Percentiles rank a stretch among this genome's conserved stretches.
These are phyloP conservation scores for Tricholaema leucomelas DNA, from an alignment of 2,113 vertebrate species.

Conservation along the genomic window DNA sequence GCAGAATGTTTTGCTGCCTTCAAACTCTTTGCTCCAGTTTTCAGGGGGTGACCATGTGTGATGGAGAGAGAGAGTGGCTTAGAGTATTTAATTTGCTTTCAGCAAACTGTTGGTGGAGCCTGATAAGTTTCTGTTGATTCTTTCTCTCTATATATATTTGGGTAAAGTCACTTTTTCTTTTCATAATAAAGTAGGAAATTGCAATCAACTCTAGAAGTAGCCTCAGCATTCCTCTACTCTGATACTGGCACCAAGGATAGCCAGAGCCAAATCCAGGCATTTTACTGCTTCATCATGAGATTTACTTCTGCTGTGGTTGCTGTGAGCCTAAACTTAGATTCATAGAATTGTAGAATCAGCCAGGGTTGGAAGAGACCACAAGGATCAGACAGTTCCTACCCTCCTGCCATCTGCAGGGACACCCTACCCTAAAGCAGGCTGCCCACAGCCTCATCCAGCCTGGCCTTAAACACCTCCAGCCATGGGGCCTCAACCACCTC, in stretches of 20 bases:
- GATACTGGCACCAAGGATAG: not conserved
- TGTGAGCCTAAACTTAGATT: not conserved
- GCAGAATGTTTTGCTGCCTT: not conserved
- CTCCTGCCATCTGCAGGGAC: too few species aligned
- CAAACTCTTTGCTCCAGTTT: not conserved
- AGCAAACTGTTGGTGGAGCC: not conserved
- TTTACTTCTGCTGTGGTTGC: not conserved
- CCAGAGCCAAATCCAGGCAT: not conserved
- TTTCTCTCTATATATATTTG: not conserved
- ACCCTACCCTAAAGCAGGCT: too few species aligned
- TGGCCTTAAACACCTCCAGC: too few species aligned
- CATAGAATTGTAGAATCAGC: too few species aligned
- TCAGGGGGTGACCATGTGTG: not conserved
- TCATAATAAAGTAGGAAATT: not conserved
- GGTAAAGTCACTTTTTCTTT: not conserved
- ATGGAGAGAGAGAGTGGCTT: not conserved
- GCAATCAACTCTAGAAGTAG: not conserved
- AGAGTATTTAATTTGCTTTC: not conserved
- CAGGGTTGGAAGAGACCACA: too few species aligned
- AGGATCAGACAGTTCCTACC: too few species aligned
- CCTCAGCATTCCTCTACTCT: not conserved
- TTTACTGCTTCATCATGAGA: not conserved
- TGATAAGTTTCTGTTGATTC: not conserved
- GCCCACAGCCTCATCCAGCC: too few species aligned
- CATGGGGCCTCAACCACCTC: too few species aligned